Conservation (phyloP, 2,888 invertebrate species). For the Candidula unifasciata region DNA sequence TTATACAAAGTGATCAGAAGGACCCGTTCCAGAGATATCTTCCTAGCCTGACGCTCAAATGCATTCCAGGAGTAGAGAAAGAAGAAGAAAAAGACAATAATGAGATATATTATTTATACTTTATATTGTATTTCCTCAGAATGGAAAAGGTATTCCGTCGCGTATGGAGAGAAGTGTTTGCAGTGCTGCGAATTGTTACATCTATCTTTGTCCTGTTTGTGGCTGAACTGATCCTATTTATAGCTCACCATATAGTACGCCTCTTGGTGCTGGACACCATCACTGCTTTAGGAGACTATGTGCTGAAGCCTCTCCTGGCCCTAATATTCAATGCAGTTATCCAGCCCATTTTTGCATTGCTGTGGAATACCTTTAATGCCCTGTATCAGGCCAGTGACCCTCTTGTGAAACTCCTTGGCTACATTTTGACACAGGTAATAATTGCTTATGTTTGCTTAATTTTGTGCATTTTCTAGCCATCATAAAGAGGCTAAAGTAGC, state of each 20-base stretch:
- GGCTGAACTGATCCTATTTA: constrained; percentile 36
- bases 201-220: constrained; percentile 47
- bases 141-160: constrained; percentile 41
- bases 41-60: no score
- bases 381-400: constrained; percentile 39
- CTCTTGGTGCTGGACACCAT: constrained; percentile 43
- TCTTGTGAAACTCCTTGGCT: constrained; percentile 28
- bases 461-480: no score
- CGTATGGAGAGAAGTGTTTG: constrained; percentile 50
- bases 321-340: constrained; percentile 41
- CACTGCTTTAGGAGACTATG: constrained; percentile 38
- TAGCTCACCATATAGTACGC: constrained; percentile 36
- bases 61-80: no score
- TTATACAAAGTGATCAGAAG: no score
- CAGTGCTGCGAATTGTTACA: constrained; percentile 41
- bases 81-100: no score
- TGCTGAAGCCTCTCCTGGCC: constrained; percentile 48
- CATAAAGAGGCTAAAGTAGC: no score
- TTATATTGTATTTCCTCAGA: constrained; percentile 19
- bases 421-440: constrained; percentile 42
- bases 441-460: neutral
- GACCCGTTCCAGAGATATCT: no score
- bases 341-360: constrained; percentile 44
- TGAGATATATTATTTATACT: no score
- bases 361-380: constrained; percentile 46